Conservation (phyloP, 1,140 invertebrate genomes). For the Drosophila parvula region DNA sequence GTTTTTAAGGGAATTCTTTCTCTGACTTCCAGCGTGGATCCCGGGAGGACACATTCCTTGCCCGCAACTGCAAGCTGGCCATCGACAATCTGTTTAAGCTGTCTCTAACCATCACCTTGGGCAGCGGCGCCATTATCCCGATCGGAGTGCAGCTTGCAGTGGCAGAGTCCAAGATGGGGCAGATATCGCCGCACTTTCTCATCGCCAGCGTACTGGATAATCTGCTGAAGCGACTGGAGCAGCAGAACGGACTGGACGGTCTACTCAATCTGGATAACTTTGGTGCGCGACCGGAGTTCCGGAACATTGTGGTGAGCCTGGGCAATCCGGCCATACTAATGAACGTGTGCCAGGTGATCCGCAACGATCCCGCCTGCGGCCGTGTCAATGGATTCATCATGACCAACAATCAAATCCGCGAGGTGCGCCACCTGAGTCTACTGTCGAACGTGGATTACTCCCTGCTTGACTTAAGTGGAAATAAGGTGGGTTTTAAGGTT, state of each 20-base stretch:
- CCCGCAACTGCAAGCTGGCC: conserved; percentile 50
- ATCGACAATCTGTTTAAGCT: conserved; percentile 56
- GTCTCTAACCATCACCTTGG: conserved; percentile 23
- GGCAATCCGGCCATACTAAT: conserved; percentile 37
- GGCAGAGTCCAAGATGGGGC: conserved; percentile 29
- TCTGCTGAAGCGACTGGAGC: conserved; percentile 37
- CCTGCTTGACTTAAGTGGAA: conserved; percentile 48
- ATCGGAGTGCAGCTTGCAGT: conserved; percentile 52
- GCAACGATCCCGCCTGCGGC: conserved; percentile 45
- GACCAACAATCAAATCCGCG: conserved; percentile 46
- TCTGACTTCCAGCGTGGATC: conserved; percentile 22
- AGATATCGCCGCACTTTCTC: conserved; percentile 47
- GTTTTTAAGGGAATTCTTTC: not conserved
- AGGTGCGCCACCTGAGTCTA: conserved; percentile 37
- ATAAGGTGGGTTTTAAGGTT: conserved; percentile 33
- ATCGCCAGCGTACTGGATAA: conserved; percentile 35
- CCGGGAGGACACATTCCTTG: conserved; percentile 49
- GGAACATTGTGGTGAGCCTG: conserved; percentile 52
- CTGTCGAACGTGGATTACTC: conserved; percentile 54
- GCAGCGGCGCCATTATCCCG: not conserved
- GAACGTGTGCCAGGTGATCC: conserved; percentile 50
- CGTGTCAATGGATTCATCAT: conserved; percentile 53
- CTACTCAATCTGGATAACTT: conserved; percentile 55
- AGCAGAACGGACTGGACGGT: conserved; percentile 24
- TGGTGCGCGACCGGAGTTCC: conserved; percentile 22